Base-by-base conservation (phyloP, 2,888 invertebrate genomes). In the Dicyrtomina minuta region DNA sequence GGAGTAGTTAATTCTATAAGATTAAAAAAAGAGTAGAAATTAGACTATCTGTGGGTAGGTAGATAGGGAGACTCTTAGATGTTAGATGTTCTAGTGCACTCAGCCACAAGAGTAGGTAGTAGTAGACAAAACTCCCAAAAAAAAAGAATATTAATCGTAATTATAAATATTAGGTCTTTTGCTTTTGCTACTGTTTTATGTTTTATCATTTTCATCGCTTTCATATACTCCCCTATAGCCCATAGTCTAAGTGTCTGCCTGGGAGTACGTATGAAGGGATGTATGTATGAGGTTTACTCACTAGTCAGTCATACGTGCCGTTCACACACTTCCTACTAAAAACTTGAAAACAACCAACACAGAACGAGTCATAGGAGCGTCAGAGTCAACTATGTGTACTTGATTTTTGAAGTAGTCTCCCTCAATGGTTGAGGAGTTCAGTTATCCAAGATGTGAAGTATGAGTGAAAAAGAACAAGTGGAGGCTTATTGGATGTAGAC, bases 201-300 rank as follows among this genome's bases (percentile, higher is more conserved):
- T 51, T 64, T 64, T 64, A 64, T 64, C 64, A 53, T 62, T 33
- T 53, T 49, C 22, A 43, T 62, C 46, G 46, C n/a, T n/a, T 62
- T 49, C 5, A 46, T 44, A 61, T 46, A 44, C n/a, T 6, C 20
- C 8, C 27, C n/a, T 56, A 33, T 20, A 24, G 41, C 39, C 22
- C 12, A n/a, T n/a, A n/a, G n/a, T n/a, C n/a, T n/a, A n/a, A n/a
- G n/a, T n/a, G n/a, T n/a, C n/a, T n/a, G n/a, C 24, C 17, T 51
- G 51, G 22, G 17, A 51, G 51, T 22, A 12, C 17, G 17, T n/a
- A 51, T 51, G 33, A 33, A 8, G 13, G 26, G n/a, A n/a, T n/a
- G n/a, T n/a, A n/a, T n/a, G n/a, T n/a, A n/a, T n/a, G n/a, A n/a
- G n/a, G n/a, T n/a, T n/a, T n/a, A n/a, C n/a, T n/a, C n/a, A n/a